phyloP scores from a whole-genome alignment of 2,888 invertebrate genomes.

The Quadroppia sp. region DNA sequence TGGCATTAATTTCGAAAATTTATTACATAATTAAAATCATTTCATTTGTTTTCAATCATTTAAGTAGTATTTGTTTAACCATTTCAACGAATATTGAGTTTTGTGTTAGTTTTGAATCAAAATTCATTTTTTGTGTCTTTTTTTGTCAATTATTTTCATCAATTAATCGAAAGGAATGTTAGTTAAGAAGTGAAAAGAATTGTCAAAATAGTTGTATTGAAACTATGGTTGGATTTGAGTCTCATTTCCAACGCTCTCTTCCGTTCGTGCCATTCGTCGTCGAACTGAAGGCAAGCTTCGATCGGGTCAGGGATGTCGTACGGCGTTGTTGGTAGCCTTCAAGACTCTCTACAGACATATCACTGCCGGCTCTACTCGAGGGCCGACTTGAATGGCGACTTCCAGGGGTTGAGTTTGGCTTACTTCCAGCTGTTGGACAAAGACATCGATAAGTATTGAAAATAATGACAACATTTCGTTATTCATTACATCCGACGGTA shows the following conservation, averaged over 20 bases:
- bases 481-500: slow-evolving; percentile 45
- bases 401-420: slow-evolving; percentile 61
- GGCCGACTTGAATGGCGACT: slow-evolving; percentile 66
- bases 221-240: neutral
- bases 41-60: neutral
- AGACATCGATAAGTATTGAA: too few species aligned
- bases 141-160: neutral
- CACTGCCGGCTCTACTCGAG: slow-evolving; percentile 87
- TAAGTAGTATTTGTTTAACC: neutral
- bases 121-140: too few species aligned
- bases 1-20: neutral
- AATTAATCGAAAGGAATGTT: neutral
- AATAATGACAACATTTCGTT: too few species aligned
- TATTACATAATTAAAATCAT: neutral
- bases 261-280: slow-evolving; percentile 23
- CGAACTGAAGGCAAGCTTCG: neutral
- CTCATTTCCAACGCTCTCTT: neutral
- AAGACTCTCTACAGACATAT: slow-evolving; percentile 57
- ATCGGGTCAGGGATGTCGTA: neutral
- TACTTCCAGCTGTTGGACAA: slow-evolving; percentile 61
- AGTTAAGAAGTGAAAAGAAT: neutral
- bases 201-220: neutral
- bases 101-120: neutral
- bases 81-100: neutral
- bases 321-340: slow-evolving; percentile 40